Base-by-base conservation (phyloP, 2,888 invertebrate genomes). In the Stramonita haemastoma region DNA sequence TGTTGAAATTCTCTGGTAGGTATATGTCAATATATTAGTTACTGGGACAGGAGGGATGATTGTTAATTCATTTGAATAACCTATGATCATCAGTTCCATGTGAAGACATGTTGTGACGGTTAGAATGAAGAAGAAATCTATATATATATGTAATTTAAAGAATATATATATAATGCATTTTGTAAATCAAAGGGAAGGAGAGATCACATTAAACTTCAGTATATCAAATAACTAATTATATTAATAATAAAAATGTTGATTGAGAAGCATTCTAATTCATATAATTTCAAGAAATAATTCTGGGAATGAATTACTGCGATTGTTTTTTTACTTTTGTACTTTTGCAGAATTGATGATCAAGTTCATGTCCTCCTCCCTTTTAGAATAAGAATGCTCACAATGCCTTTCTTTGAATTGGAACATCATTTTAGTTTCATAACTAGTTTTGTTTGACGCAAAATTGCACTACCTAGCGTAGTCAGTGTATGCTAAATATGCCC, bases 281-380 rank as follows among this genome's bases (percentile, higher is more conserved):
- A 19, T 34, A 34, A 60, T 34, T 86, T 86, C 66, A 22, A 86
- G 11, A 57, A 0, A 46, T 46, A 22, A 66, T 6, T 32, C 29
- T 29, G 46, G 17, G 6, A 57, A n/a, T 86, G 11, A 66, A 19
- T 57, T 34, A 46, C 17, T n/a, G 11, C 34, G 32, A 86, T 66
- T 66, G 60, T 15, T 66, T 86, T n/a, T 86, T 34, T 86, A 86
- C 66, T 86, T 86, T 86, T 86, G 86, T 86, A 85, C 57, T 57
- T 86, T 60, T 56, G 56, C 85, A 57, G n/a, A 56, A 60, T 57
- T 85, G 57, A 13, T n/a, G 46, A 85, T n/a, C 57, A 17, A 60
- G n/a, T 85, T 57, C 0, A 26, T 85, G 46, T 56, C 26, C 57
- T 85, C 13, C 22, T 19, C 19, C 2, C 29, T 29, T 13, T 77